Evolutionary conservation across 2,113 vertebrate genomes (phyloP), one percentile per base, ranked within the genome.

Genomic region (Acanthochromis polyacanthus): DNA sequence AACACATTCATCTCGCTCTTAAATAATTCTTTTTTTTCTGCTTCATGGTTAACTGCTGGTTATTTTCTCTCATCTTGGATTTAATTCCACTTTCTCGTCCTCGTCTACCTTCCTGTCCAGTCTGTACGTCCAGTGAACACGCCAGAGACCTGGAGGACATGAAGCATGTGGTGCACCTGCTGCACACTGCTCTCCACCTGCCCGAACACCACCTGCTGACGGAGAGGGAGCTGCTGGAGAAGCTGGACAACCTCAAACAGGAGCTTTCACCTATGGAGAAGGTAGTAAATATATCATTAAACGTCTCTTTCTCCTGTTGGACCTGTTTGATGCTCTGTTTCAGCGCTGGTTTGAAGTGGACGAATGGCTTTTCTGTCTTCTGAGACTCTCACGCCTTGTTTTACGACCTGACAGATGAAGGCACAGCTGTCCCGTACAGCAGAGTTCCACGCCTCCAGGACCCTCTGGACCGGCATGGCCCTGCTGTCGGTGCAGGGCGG

Each of bases 401-500:
- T 60, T 23, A 5, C 8, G 71, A 4, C 55, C 28, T 62, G 15
- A 57, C 80, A 99, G 98, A 86, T 96, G 85, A 99, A 95, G 87
- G 92, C 90, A 8, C 85, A 91, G 87, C 90, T 99, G 16, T 75
- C 58, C 8, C 55, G 58, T 0, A 89, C 61, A 15, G 95, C 96
- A 0, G 93, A 95, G 75, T 93, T 92, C 52, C 94, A 93, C 28
- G 91, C 94, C 5, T 95, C 93, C 43, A 86, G 90, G 56, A 91
- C 94, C 4, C 23, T 97, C 0, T 99, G 97, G 97, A 74, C 81
- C 0, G 98, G 97, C 38, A 69, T 99, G 87, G 97, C 97, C 0
- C 67, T 98, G 87, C 84, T 99, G 80, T 99, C 97, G 0, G 81
- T 95, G 2, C 97, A 99, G 86, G 97, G 96, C 0, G 98, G 98